Evolutionary conservation across 2,888 invertebrate genomes (phyloP).

Genomic region (Elegia similella): DNA sequence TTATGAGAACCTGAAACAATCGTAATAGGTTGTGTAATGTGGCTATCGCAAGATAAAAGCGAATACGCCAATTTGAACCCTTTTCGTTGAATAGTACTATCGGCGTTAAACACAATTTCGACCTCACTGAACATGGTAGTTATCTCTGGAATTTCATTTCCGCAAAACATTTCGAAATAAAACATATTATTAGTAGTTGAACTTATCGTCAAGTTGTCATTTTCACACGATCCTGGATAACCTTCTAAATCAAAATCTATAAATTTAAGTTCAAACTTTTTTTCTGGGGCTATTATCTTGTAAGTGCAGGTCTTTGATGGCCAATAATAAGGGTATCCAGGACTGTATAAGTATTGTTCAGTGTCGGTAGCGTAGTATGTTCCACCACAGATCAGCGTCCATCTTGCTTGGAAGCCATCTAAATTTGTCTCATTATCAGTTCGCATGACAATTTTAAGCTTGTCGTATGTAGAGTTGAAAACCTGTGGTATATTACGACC

Average conservation of each 20-base stretch:
- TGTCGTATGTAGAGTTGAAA: constrained; percentile 83
- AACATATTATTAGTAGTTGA: constrained; percentile 31
- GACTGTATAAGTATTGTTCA: constrained; percentile 83
- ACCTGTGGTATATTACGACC: constrained; percentile 83
- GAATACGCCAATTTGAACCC: constrained; percentile 84
- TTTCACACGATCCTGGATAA: constrained; percentile 52
- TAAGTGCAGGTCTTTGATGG: constrained; percentile 84
- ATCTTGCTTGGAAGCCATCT: constrained; percentile 87
- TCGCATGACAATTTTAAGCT: constrained; percentile 87
- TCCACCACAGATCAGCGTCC: constrained; percentile 88
- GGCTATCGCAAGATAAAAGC: constrained; percentile 87
- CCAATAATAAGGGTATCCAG: constrained; percentile 88
- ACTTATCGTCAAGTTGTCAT: constrained; percentile 80
- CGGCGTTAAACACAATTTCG: constrained; percentile 79
- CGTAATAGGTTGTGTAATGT: constrained; percentile 80
- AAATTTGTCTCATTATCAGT: constrained; percentile 84
- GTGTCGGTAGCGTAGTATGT: constrained; percentile 77
- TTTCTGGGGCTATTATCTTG: constrained; percentile 59
- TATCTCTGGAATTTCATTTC: constrained; percentile 57
- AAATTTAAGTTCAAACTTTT: constrained; percentile 68
- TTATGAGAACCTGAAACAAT: constrained; percentile 76
- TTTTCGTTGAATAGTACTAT: constrained; percentile 70
- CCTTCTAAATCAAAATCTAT: constrained; percentile 80
- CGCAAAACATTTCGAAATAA: constrained; percentile 42
- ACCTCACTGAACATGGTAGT: constrained; percentile 49